These are phyloP conservation scores for Tympanoctomys barrerae DNA, from an alignment of 2,797 vertebrate genomes.

Conservation along the genomic window DNA sequence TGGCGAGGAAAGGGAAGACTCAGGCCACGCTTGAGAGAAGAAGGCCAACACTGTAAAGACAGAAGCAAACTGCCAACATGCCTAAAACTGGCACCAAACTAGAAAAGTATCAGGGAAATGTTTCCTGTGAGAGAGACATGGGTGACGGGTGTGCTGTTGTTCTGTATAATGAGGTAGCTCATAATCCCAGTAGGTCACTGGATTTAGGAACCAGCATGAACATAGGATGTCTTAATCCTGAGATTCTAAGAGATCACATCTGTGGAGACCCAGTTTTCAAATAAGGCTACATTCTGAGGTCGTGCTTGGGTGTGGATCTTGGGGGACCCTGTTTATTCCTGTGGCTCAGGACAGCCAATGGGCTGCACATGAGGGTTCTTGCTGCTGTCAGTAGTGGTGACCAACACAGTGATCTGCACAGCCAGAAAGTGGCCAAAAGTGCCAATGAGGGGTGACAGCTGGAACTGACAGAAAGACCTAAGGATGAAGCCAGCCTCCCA, in stretches of 20 bases:
- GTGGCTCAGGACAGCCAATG: rapidly evolving
- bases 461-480: background rate
- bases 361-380: background rate
- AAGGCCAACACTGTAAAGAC: slow-evolving; percentile 12
- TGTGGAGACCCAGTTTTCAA: slow-evolving; percentile 4
- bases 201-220: slow-evolving; percentile 31
- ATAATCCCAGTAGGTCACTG: slow-evolving; percentile 14
- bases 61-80: background rate
- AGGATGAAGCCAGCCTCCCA: background rate
- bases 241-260: background rate
- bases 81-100: background rate
- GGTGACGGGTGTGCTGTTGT: background rate
- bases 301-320: background rate
- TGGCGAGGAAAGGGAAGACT: slow-evolving; percentile 23
- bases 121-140: background rate
- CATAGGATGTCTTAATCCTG: background rate
- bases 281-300: background rate
- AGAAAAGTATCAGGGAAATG: slow-evolving; percentile 45
- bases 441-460: background rate
- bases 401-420: background rate
- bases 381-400: background rate
- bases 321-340: background rate
- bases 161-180: background rate
- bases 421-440: background rate
- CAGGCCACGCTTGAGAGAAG: background rate